These are phyloP conservation scores for Octonoba sinensis DNA, from an alignment of 2,888 invertebrate genomes.

Conservation along the genomic window DNA sequence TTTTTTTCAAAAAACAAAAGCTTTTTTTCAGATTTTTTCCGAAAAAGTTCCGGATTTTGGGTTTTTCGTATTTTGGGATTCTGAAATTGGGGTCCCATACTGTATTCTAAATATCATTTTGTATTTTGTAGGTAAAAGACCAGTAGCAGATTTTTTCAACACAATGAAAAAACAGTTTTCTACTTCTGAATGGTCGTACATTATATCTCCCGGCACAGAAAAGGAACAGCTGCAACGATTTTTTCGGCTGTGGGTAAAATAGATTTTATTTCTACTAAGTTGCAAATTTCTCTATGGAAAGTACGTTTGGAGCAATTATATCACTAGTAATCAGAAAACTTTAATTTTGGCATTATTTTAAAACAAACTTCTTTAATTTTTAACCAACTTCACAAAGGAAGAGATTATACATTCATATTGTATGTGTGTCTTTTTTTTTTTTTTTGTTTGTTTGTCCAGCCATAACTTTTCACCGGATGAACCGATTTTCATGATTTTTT, in stretches of 20 bases:
- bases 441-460: too few relatives aligned
- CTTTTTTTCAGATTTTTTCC: too few relatives aligned
- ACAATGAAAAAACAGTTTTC: constrained; percentile 91
- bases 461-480: too few relatives aligned
- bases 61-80: too few relatives aligned
- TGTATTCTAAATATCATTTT: neutral
- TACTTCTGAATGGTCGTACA: constrained; percentile 82
- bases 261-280: constrained; percentile 14
- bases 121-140: constrained; percentile 76
- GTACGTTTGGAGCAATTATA: neutral
- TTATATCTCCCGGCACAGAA: constrained; percentile 75
- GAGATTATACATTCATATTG: too few relatives aligned
- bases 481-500: too few relatives aligned
- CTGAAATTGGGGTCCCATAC: neutral
- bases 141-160: constrained; percentile 84
- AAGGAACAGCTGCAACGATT: constrained; percentile 82
- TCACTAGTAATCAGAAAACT: neutral
- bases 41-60: too few relatives aligned
- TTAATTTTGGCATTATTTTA: neutral
- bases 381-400: too few relatives aligned
- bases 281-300: neutral
- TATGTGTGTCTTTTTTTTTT: too few relatives aligned
- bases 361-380: neutral
- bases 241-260: constrained; percentile 81
- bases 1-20: too few relatives aligned